A percentile compares a stretch with the other conserved stretches of the same genome.
Evolutionary conservation across 1,140 invertebrate species (phyloP).

Genomic region (Rhynchophorus ferrugineus): DNA sequence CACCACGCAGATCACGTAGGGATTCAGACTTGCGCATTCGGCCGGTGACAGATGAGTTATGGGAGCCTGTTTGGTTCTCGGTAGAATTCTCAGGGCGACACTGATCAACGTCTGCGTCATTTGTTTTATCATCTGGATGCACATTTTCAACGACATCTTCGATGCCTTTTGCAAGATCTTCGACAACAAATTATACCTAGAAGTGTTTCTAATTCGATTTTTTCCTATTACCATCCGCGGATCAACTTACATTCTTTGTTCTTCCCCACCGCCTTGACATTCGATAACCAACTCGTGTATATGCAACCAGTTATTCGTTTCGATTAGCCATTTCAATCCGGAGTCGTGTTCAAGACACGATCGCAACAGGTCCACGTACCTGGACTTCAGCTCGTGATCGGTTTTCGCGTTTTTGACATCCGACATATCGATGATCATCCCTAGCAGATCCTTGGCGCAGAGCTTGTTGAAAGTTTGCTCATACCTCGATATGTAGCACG

Average conservation of each 20-base stretch:
- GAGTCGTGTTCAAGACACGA: constrained; percentile 12
- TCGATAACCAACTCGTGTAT: constrained; percentile 14
- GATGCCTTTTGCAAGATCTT: constrained; percentile 14
- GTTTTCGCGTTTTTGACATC: constrained; percentile 1
- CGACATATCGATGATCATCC: constrained; percentile 4
- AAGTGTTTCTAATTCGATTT: not conserved
- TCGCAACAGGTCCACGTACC: constrained; percentile 15
- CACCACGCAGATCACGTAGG: constrained; percentile 7
- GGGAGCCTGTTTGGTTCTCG: constrained; percentile 8
- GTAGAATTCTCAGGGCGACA: not conserved
- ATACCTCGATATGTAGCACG: constrained; percentile 2
- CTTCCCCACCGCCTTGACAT: constrained; percentile 3
- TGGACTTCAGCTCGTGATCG: constrained; percentile 1
- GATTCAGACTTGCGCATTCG: not conserved
- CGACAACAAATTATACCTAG: constrained; percentile 10
- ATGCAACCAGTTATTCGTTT: constrained; percentile 11
- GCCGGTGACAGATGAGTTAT: not conserved
- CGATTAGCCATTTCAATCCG: constrained; percentile 12
- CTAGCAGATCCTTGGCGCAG: not conserved
- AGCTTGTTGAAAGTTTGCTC: constrained; percentile 10
- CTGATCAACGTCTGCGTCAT: constrained; percentile 9
- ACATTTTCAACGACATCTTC: constrained; percentile 7
- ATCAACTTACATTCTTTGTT: constrained; percentile 11
- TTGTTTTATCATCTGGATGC: constrained; percentile 10
- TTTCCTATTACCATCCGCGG: not conserved